Evolutionary conservation across 2,888 invertebrate species (phyloP).

Genomic region (Ethmia dodecea): DNA sequence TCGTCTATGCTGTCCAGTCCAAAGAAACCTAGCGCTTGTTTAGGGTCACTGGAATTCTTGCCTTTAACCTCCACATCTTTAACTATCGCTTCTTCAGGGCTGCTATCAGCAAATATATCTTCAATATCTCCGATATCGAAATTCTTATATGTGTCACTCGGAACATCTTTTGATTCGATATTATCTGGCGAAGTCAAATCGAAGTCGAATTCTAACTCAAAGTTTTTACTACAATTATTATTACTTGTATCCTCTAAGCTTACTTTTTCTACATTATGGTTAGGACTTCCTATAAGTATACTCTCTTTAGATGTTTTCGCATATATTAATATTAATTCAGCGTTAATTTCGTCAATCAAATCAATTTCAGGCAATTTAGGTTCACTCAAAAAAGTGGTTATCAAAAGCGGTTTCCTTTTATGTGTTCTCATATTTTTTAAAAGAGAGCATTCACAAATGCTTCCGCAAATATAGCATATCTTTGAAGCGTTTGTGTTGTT

Average conservation of each 20-base stretch:
- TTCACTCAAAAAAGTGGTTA: constrained; percentile 28
- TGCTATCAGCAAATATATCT: constrained; percentile 54
- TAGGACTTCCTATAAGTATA: constrained; percentile 11
- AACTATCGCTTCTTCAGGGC: constrained; percentile 33
- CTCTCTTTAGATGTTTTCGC: constrained; percentile 21
- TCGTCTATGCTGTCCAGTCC: constrained; percentile 55
- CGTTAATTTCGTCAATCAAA: constrained; percentile 37
- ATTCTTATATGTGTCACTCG: constrained; percentile 23
- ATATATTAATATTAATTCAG: constrained; percentile 36
- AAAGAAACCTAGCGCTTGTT: constrained; percentile 35
- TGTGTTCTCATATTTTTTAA: constrained; percentile 30
- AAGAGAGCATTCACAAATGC: constrained; percentile 56
- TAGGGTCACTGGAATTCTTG: constrained; percentile 22
- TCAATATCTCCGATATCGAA: constrained; percentile 62
- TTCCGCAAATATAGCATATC: constrained; percentile 61
- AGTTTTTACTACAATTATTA: constrained; percentile 20
- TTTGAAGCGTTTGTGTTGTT: constrained; percentile 40
- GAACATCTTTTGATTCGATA: constrained; percentile 16
- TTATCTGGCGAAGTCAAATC: constrained; percentile 18
- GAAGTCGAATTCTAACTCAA: constrained; percentile 28
- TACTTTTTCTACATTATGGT: constrained; percentile 4
- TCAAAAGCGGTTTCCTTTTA: constrained; percentile 20
- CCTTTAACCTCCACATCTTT: constrained; percentile 17
- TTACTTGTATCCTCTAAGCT: constrained; percentile 8
- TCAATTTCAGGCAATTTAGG: constrained; percentile 46